Evolutionary conservation across 2,888 invertebrate species (phyloP), one percentile per base, ranked within the genome.

Genomic region (Eilema griseolum): DNA sequence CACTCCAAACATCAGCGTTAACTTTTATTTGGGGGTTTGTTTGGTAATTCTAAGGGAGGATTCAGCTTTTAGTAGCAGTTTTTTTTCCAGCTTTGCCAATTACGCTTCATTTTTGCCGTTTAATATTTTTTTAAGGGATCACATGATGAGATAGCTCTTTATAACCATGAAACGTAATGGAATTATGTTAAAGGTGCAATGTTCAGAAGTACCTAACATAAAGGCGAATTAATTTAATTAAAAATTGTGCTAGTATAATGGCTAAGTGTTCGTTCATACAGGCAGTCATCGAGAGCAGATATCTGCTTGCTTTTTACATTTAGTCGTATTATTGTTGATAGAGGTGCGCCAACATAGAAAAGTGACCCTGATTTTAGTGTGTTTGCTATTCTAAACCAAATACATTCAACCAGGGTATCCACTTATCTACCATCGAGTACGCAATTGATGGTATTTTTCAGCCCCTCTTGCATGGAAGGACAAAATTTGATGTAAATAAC

Each of bases 21-120:
- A 79, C 71, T 81, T 83, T 83, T 79, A 81, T 82, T 78, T 66
- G 69, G 57, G 70, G 68, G 69, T 74, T 71, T 74, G 71, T 74
- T 78, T 70, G 72, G 57, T 66, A 70, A 75, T 82, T 77, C 70
- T 59, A 60, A 14, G 64, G 78, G 76, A 65, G 61, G 69, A 26
- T 28, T 11, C 37, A 41, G 70, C 69, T 66, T 75, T 70, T 71
- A 75, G 70, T 33, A 14, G 59, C 67, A 20, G 37, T 72, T 69
- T 61, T 66, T 41, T 65, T 69, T 65, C 60, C 31, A 24, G 56
- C 70, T 28, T 57, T 61, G 59, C 28, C 46, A 59, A 72, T 78
- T 72, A 41, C 20, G 28, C 46, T 31, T 28, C 20, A 62, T 67
- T 71, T 67, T 61, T 24, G 26, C 8, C 56, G 11, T 63, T 70